Evolutionary conservation across 2,797 vertebrate species (phyloP), one percentile per base, ranked within the genome.

Genomic region (Alosa sapidissima): DNA sequence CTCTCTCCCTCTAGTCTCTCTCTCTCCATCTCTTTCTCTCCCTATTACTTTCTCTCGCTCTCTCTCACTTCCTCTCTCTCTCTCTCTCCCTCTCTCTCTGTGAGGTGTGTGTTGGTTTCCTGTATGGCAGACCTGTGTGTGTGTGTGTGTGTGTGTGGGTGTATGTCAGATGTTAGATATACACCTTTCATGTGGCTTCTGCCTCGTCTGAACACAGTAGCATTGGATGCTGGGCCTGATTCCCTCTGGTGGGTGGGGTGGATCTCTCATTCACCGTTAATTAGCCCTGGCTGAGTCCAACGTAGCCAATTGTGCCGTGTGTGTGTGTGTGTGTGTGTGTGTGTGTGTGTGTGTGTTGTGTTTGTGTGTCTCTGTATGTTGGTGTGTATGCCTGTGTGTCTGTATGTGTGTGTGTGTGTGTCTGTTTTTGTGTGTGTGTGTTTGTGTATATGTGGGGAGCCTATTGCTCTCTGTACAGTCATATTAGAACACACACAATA

Each of bases 31-130:
- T 36, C 21, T 11, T 51, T 33, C 52, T 54, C 72, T 84, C 72
- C 36, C 85, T 89, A 83, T 86, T 78, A 49, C 62, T 82, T 84
- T 60, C 19, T 21, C 54, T 51, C 60, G 10, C 86, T 49, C 36
- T 81, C 11, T 60, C 36, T 51, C 36, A 28, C 1, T 28, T 84
- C 5, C 58, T 47, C 41, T 21, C 68, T 65, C 83, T 19, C 9
- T 54, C 83, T 19, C 9, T 54, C 65, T 16, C 49, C 8, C 11
- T 51, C 7, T 11, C 49, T 51, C 49, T 51, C 0, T 51, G 49
- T 49, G 8, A 10, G 8, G 62, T 33, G 24, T 65, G 62, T 33
- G 24, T 33, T 14, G 7, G 8, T 10, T 62, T 1, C 21, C 60
- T 24, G 13, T 14, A 16, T 14, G 14, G 14, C 14, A 2, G 14